These are phyloP conservation scores for Polydesmus complanatus DNA, from an alignment of 2,888 invertebrate species.

Conservation along the genomic window DNA sequence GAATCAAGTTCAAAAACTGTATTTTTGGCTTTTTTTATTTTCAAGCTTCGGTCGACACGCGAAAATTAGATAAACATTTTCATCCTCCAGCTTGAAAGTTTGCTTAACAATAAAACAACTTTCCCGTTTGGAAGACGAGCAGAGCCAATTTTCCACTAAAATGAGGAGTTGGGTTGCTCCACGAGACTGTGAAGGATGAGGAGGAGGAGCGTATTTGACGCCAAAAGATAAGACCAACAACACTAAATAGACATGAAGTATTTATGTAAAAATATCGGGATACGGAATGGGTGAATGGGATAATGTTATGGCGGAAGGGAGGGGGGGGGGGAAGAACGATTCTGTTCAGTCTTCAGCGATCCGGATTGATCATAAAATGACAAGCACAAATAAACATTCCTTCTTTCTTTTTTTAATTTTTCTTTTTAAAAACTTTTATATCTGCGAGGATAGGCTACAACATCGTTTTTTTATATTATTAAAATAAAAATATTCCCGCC, in stretches of 20 bases:
- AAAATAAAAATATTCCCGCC: no score
- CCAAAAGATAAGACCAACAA: not conserved
- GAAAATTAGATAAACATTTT: not conserved
- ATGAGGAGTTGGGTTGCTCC: no score
- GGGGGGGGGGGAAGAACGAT: not conserved
- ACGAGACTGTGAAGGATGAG: not conserved
- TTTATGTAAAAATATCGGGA: not conserved
- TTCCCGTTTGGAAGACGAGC: no score
- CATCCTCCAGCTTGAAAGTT: not conserved
- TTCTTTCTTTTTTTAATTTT: no score
- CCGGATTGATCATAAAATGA: conserved; percentile 10
- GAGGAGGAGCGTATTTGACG: not conserved
- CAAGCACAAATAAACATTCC: not conserved
- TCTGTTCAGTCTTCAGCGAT: conserved; percentile 10
- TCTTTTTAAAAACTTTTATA: no score
- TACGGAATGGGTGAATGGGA: not conserved
- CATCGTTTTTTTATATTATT: no score
- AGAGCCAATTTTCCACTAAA: no score
- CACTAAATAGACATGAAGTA: not conserved
- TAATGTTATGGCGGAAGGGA: not conserved
- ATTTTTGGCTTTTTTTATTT: not conserved
- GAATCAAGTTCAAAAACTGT: not conserved
- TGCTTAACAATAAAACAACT: not conserved
- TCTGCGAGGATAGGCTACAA: no score
- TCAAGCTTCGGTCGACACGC: not conserved